Conservation (phyloP, 2,113 vertebrate genomes). For the Formicarius rufipectus region DNA sequence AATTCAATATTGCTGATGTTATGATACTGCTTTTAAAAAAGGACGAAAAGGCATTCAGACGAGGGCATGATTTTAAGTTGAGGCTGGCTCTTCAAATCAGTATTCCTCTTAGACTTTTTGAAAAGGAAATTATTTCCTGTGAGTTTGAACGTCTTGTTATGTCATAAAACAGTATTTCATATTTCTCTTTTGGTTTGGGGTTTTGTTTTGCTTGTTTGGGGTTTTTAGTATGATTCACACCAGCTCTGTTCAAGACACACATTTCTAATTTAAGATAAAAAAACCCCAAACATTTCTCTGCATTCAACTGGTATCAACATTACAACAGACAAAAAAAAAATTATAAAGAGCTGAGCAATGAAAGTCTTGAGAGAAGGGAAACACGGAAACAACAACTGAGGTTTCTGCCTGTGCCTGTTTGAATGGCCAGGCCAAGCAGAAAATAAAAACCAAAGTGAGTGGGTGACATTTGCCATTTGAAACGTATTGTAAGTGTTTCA, state of each 20-base stretch:
- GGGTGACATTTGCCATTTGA: conserved; percentile 12
- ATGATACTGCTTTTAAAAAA: not conserved
- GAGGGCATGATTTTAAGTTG: not conserved
- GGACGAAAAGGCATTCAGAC: not conserved
- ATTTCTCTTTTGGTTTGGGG: not conserved
- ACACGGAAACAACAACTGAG: not conserved
- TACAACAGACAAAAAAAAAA: not conserved
- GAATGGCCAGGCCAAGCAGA: not conserved
- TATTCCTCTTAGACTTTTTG: not conserved
- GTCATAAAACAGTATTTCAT: not conserved
- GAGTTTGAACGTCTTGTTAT: not conserved
- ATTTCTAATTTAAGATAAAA: conserved; percentile 9
- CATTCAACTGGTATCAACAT: not conserved
- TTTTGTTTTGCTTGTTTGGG: not conserved
- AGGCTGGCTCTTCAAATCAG: not conserved
- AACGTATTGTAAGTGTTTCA: conserved; percentile 22
- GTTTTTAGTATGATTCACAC: not conserved
- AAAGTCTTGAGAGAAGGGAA: conserved; percentile 18
- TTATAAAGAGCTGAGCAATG: not conserved
- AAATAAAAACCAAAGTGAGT: not conserved
- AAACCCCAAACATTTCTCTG: not conserved
- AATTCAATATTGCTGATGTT: not conserved
- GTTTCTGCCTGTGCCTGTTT: not conserved
- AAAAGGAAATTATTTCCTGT: not conserved
- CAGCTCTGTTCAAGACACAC: not conserved